Evolutionary conservation across 2,113 vertebrate genomes (phyloP).

Genomic region (Girardinichthys multiradiatus): DNA sequence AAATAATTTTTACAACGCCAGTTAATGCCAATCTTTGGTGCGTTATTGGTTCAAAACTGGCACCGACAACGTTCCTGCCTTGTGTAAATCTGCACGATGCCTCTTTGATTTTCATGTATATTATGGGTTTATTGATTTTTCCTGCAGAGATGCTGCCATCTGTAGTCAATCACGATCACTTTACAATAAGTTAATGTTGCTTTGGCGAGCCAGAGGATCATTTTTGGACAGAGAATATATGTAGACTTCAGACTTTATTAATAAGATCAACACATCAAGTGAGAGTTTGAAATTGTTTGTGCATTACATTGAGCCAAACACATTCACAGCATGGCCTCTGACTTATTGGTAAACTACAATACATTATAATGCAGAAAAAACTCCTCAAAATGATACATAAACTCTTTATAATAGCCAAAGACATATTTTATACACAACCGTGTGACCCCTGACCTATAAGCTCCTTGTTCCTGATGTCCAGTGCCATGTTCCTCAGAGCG

Average conservation of each 20-base stretch:
- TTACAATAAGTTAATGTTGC: not conserved
- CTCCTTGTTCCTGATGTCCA: constrained; percentile 97
- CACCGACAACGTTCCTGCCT: not conserved
- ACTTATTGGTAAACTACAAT: not conserved
- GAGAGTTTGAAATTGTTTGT: not conserved
- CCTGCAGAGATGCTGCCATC: not conserved
- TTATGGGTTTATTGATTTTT: not conserved
- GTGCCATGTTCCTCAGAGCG: constrained; percentile 94
- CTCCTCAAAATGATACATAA: too few species aligned
- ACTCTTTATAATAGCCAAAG: too few species aligned
- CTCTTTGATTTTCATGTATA: not conserved
- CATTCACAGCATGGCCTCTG: not conserved
- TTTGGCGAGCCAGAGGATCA: not conserved
- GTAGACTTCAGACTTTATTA: not conserved
- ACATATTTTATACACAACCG: not conserved
- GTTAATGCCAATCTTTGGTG: not conserved
- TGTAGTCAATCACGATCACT: not conserved
- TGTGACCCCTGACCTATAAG: constrained; percentile 87
- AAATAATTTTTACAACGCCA: not conserved
- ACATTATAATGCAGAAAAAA: not conserved
- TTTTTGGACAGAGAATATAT: not conserved
- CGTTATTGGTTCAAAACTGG: not conserved
- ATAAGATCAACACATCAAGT: not conserved
- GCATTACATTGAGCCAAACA: not conserved
- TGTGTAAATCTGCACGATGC: not conserved